phyloP scores from a whole-genome alignment of 2,797 vertebrate species.

The Semaprochilodus insignis region DNA sequence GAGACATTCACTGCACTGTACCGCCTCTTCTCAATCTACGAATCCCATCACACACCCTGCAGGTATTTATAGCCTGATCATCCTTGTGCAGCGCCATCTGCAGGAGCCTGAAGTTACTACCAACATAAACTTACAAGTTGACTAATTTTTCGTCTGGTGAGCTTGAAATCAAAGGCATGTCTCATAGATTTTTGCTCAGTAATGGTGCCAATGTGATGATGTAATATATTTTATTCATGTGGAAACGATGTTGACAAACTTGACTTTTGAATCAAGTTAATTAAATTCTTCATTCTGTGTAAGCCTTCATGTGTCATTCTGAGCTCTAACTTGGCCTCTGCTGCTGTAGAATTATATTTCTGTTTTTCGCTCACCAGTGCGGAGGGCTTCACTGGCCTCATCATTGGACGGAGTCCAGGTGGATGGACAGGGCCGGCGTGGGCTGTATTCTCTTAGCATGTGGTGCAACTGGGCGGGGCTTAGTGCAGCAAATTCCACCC shows the following conservation, averaged over 20 bases:
- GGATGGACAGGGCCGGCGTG: slow-evolving; percentile 65
- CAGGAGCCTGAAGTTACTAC: no score
- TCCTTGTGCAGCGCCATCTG: no score
- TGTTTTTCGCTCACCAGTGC: slow-evolving; percentile 67
- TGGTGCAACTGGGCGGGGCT: slow-evolving; percentile 81
- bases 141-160: no score
- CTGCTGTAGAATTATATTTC: not conserved
- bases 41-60: no score
- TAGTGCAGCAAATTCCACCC: slow-evolving; percentile 72
- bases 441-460: slow-evolving; percentile 79
- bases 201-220: not conserved
- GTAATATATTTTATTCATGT: not conserved
- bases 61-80: no score
- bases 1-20: no score
- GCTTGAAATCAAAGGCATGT: no score
- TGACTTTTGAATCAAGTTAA: not conserved
- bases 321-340: not conserved
- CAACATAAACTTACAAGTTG: no score
- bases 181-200: no score
- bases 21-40: no score
- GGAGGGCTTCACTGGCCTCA: slow-evolving; percentile 65
- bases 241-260: not conserved
- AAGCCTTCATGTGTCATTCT: not conserved
- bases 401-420: slow-evolving; percentile 73
- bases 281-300: not conserved